Base-by-base conservation (phyloP, 2,113 vertebrate species). In the Hiodon alosoides region DNA sequence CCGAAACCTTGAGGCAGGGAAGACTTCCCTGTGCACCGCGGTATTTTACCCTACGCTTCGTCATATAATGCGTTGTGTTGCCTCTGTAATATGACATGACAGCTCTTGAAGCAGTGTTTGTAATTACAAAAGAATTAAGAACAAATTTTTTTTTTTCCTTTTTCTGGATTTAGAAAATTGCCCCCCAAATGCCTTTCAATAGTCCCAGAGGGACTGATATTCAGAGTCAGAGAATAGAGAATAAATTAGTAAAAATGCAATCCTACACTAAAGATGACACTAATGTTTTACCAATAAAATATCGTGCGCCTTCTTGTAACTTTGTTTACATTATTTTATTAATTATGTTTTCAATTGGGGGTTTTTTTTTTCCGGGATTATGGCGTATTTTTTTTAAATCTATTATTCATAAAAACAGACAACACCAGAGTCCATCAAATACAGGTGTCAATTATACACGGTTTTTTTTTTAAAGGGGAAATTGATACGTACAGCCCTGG, bases 81-180 rank as follows among this genome's bases (percentile, higher is more conserved):
- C 85, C 82, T 85, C 87, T 87, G 81, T 87, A 88, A 86, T 84
- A 82, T 81, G 83, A 90, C 82, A 88, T 85, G 85, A 85, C 83
- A 85, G 83, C 82, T 88, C 82, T 76, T 80, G 85, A 86, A 89
- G 85, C 81, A 16, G 80, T 82, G 82, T 84, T 87, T 84, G 86
- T 83, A 84, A 88, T 90, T 86, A 83, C 47, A 86, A 87, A 86
- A 70, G 17, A 75, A 73, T 69, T 53, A 77, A 85, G 69, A 77
- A 74, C 59, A 69, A 69, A 75, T 14, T 51, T n/a, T 51, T 51
- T 51, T 3, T 3, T 13, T 51, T n/a, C n/a, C n/a, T 11, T n/a
- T 51, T 71, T 68, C 67, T 60, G 47, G 57, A 74, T 83, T 78
- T 75, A 75, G 74, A 82, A 86, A 87, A 86, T 83, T 50, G 83